phyloP scores from a whole-genome alignment of 2,888 invertebrate genomes.

The Nasonovia ribisnigri region DNA sequence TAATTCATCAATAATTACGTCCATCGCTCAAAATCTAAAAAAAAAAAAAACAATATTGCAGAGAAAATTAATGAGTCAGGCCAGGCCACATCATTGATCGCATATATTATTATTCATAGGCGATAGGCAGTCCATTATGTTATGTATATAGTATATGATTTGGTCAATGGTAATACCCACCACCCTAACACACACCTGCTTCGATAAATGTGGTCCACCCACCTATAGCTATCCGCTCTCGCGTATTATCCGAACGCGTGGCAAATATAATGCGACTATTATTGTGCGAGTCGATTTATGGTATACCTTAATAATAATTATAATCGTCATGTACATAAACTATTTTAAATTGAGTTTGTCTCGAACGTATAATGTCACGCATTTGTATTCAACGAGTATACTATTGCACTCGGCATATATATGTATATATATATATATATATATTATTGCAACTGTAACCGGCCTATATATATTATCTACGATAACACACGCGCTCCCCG shows the following conservation, averaged over 20 bases:
- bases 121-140: background rate
- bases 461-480: background rate
- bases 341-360: background rate
- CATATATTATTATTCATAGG: background rate
- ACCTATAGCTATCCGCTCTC: background rate
- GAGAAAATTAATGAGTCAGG: background rate
- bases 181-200: background rate
- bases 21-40: too few relatives aligned
- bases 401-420: background rate
- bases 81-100: background rate
- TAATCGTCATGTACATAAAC: constrained; percentile 1
- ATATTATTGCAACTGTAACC: background rate
- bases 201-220: background rate
- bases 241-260: background rate
- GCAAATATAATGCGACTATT: background rate
- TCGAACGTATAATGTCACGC: background rate
- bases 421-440: background rate
- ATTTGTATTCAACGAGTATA: background rate
- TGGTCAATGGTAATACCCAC: background rate
- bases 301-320: background rate
- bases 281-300: background rate
- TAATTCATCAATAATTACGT: too few relatives aligned
- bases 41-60: too few relatives aligned
- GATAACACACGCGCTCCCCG: background rate
- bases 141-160: background rate